These are phyloP conservation scores for Oligia latruncula DNA, from an alignment of 2,888 invertebrate species.

Conservation along the genomic window DNA sequence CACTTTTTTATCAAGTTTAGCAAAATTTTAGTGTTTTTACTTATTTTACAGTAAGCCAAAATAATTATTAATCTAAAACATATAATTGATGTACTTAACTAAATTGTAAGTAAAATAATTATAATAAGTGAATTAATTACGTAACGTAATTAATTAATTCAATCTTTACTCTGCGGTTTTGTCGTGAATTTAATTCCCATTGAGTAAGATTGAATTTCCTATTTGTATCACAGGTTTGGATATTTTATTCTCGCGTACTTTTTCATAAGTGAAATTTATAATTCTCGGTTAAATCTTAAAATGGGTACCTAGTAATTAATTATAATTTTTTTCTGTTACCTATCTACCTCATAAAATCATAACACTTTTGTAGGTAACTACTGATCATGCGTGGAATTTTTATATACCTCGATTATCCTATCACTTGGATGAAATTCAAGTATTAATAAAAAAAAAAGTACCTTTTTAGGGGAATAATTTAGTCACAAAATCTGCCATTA, in stretches of 20 bases:
- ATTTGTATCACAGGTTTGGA: neutral
- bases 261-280: neutral
- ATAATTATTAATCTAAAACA: constrained; percentile 39
- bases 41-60: constrained; percentile 56
- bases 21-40: constrained; percentile 7
- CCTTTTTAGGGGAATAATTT: neutral
- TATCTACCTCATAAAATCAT: neutral
- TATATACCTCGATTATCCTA: neutral
- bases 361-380: neutral
- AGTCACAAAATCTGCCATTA: no score
- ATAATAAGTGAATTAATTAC: constrained; percentile 42
- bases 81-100: constrained; percentile 61
- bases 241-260: neutral
- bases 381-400: no score
- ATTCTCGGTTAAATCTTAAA: neutral
- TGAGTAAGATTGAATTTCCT: neutral
- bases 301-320: neutral
- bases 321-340: neutral
- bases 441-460: no score
- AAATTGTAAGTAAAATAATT: constrained; percentile 58
- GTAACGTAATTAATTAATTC: constrained; percentile 38
- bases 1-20: constrained; percentile 13
- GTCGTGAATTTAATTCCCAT: constrained; percentile 23
- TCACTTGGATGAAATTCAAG: neutral
- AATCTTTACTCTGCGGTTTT: constrained; percentile 13